Conservation (phyloP, 2,797 vertebrate genomes). For the Poeciliopsis infans region DNA sequence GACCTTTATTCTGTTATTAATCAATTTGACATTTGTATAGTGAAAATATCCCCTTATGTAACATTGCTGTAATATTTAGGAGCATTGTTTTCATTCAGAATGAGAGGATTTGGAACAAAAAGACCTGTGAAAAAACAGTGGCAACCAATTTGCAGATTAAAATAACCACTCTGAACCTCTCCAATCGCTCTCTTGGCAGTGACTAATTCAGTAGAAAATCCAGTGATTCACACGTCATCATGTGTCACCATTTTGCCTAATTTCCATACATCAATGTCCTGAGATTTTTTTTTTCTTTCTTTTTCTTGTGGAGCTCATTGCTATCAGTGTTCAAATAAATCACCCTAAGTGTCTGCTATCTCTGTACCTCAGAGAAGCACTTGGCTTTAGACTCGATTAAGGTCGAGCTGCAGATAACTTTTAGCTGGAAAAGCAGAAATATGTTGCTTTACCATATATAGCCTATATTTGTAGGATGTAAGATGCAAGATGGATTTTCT, state of each 20-base stretch:
- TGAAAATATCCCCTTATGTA: neutral
- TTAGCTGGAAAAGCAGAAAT: neutral
- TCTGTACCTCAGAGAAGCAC: neutral
- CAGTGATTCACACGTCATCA: neutral
- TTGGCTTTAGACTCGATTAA: neutral
- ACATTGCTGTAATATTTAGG: neutral
- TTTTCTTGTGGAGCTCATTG: neutral
- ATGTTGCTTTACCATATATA: neutral
- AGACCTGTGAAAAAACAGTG: neutral
- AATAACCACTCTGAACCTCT: neutral
- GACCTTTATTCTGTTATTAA: neutral
- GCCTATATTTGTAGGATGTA: neutral
- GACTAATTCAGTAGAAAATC: slow-evolving; percentile 11
- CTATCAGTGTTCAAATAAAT: neutral
- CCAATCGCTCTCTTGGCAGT: neutral
- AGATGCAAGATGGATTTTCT: neutral
- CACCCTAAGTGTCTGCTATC: neutral
- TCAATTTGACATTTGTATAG: neutral
- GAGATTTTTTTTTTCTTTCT: neutral
- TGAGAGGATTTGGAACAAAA: slow-evolving; percentile 17
- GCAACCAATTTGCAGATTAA: neutral
- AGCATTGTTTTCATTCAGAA: neutral
- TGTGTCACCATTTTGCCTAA: neutral
- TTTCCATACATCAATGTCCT: neutral
- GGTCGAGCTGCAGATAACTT: neutral